Evolutionary conservation across 2,113 vertebrate genomes (phyloP).

Genomic region (Atherinomorus stipes): DNA sequence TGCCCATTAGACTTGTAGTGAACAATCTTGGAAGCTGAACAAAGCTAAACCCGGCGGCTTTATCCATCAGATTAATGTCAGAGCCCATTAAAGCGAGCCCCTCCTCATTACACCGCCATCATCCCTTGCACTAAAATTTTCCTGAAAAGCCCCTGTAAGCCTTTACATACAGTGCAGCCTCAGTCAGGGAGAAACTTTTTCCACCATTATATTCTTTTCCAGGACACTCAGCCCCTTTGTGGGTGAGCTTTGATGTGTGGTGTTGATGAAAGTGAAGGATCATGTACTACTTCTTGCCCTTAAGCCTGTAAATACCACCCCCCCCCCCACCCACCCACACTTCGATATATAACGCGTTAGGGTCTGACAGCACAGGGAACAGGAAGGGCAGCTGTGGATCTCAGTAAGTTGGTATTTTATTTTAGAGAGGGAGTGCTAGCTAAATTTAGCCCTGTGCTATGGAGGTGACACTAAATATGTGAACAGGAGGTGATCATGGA

Average conservation of each 20-base stretch:
- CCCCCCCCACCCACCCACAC: not conserved
- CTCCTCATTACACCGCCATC: constrained; percentile 6
- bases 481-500: not conserved
- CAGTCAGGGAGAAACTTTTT: constrained; percentile 36
- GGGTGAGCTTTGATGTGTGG: constrained; percentile 1
- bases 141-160: constrained; percentile 33
- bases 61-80: constrained; percentile 66
- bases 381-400: not conserved
- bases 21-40: constrained; percentile 30
- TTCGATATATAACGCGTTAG: not conserved
- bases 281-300: not conserved
- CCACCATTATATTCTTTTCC: constrained; percentile 29
- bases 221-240: constrained; percentile 55
- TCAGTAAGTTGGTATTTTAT: not conserved
- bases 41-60: constrained; percentile 50
- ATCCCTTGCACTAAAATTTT: constrained; percentile 1
- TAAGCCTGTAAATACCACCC: not conserved
- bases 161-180: constrained; percentile 34
- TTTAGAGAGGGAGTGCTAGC: not conserved
- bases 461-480: not conserved
- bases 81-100: constrained; percentile 61
- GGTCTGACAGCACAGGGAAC: not conserved
- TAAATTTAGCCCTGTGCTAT: constrained; percentile 18
- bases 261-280: not conserved
- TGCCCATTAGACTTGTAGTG: constrained; percentile 45